Evolutionary conservation across 53 echinoderm and acorn worm genomes (phyloP), one percentile per base, ranked within the genome.

Genomic region (Temnopleurus reevesii): DNA sequence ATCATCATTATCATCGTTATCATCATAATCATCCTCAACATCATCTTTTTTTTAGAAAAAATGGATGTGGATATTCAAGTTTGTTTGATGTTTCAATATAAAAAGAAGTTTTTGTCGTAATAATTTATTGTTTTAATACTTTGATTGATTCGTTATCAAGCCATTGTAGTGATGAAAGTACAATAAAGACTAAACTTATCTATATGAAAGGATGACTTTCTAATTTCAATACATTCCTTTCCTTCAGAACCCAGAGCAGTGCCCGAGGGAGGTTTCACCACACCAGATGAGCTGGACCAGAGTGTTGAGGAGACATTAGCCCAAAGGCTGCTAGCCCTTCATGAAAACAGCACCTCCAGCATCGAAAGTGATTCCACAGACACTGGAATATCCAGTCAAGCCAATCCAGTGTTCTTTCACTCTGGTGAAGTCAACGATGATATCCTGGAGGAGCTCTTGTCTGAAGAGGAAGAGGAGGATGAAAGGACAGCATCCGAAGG

Each of bases 271-370:
- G 91, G 92, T 21, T 92, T 92, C 77, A 77, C 91, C 4, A 91
- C 91, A 33, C 92, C 94, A 8, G 92, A 77, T 33, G 92, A 92
- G 38, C 89, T 92, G 34, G 82, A 80, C 36, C 82, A 91, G 24
- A 90, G 84, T 38, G 60, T 94, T 44, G 93, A 94, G 27, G 92
- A 93, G 38, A 94, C 91, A 45, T 84, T 96, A 66, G 89, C 93
- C 84, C 91, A 92, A 2, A 71, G 96, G 4, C 82, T 94, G 2
- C 91, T 80, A 12, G 92, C 94, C 13, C 89, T 96, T 27, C 66
- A 93, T 76, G 90, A 93, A 55, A 93, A 93, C 31, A 89, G 91
- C 46, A 30, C 91, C 63, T 56, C 49, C 31, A 49, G 76, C 36
- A 13, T 77, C 12, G 81, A 79, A 7, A 85, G 88, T 66, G 88